phyloP scores from a whole-genome alignment of 2,888 invertebrate species.

The Acleris laterana region DNA sequence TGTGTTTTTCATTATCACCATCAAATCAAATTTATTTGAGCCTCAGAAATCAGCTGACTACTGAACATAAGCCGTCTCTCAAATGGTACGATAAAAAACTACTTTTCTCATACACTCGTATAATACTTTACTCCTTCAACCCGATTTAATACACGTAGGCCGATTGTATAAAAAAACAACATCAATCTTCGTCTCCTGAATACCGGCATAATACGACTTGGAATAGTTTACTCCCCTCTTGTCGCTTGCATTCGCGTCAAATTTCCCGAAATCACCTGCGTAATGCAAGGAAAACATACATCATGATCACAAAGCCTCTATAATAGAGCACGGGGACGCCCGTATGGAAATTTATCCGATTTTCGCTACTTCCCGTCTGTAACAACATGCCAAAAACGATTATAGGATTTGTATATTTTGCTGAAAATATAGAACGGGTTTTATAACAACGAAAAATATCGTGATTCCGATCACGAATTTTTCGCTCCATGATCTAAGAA shows the following conservation, averaged over 20 bases:
- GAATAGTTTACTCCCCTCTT: conserved; percentile 59
- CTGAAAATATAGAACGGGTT: background rate
- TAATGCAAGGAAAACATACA: conserved; percentile 77
- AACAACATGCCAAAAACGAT: conserved; percentile 65
- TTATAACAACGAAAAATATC: conserved; percentile 18
- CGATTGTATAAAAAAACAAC: conserved; percentile 43
- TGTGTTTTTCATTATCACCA: no score
- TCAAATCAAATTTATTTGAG: no score
- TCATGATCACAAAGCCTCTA: conserved; percentile 71
- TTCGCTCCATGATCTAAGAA: no score
- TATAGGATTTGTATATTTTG: conserved; percentile 47
- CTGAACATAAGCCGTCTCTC: no score
- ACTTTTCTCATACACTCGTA: no score
- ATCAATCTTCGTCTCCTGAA: conserved; percentile 72
- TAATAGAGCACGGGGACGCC: conserved; percentile 66
- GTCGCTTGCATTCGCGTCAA: conserved; percentile 57
- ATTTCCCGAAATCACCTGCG: conserved; percentile 60
- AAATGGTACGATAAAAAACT: no score
- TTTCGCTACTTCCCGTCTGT: conserved; percentile 66
- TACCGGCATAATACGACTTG: conserved; percentile 45
- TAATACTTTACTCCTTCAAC: no score
- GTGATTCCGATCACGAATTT: background rate
- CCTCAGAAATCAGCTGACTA: no score
- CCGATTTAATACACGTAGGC: no score
- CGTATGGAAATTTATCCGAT: conserved; percentile 74